Evolutionary conservation across 2,797 vertebrate species (phyloP), one percentile per base, ranked within the genome.

Genomic region (Nyctibius grandis): DNA sequence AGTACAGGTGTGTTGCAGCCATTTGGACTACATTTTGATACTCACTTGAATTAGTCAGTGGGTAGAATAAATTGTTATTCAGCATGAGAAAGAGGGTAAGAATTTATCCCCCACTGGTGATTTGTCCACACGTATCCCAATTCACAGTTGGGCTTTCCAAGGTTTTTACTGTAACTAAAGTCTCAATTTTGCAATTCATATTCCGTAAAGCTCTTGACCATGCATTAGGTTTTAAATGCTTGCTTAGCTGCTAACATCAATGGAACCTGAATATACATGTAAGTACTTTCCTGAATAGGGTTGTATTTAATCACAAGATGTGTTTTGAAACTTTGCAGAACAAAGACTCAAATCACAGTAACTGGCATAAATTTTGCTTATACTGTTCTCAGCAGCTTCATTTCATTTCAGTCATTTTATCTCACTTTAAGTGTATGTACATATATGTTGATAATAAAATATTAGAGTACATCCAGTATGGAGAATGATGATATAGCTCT

Each of bases 331-430:
- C 13, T 69, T 36, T 31, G 6, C 21, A 47, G 59, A 78, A 48
- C 16, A 47, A 79, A 69, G 31, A 68, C 25, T 63, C 33, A 77
- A 45, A 72, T 44, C 18, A 51, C 31, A 64, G 12, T 53, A 78
- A 68, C 3, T 21, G 18, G 20, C 20, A 54, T 45, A 44, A 79
- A 44, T 61, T 53, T 92, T 83, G 6, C 8, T 72, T 54, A 42
- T 9, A 22, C 5, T 36, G 4, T 68, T 75, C 68, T 91, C 50
- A 93, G 12, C 28, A 77, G 11, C 4, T 50, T 77, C 10, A 64
- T 56, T 6, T 50, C 16, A 51, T 90, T 96, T 89, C 57, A 64
- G 61, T 42, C 94, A 67, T 88, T 96, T 93, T 89, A 79, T 29
- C 59, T 96, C 82, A 76, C 79, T 93, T 80, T 34, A 59, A 57